Conservation (phyloP, 2,888 invertebrate genomes). For the Notodonta ziczac region DNA sequence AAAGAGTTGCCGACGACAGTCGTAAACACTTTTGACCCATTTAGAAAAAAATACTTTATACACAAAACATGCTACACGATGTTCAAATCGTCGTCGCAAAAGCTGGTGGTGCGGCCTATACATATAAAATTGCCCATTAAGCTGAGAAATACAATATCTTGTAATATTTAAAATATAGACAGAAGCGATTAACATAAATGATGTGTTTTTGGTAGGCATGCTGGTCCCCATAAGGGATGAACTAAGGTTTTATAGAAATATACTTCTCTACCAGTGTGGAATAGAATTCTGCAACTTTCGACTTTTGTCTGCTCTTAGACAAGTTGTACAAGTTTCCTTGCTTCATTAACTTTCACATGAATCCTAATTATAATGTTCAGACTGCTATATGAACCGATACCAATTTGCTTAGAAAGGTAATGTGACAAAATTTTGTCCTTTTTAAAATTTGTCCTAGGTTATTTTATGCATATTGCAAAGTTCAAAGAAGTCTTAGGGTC, state of each 20-base stretch:
- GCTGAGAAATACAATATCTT: neutral
- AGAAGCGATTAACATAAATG: neutral
- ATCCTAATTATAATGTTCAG: too few relatives aligned
- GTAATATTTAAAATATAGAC: neutral
- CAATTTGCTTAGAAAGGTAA: too few relatives aligned
- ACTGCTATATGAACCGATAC: too few relatives aligned
- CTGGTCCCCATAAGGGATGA: neutral
- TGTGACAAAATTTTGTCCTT: too few relatives aligned
- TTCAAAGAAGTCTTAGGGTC: conserved; percentile 11
- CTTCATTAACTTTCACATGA: too few relatives aligned
- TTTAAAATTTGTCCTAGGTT: neutral
- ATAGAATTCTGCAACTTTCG: too few relatives aligned
- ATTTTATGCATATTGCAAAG: neutral
- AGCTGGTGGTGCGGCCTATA: conserved; percentile 3
- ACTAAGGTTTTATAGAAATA: too few relatives aligned
- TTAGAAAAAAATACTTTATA: conserved; percentile 25
- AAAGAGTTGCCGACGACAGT: conserved; percentile 33
- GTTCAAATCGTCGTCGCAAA: conserved; percentile 11
- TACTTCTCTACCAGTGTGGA: too few relatives aligned
- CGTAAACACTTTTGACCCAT: conserved; percentile 38
- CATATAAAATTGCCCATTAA: neutral
- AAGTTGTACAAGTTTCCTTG: too few relatives aligned
- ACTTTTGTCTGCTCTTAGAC: too few relatives aligned
- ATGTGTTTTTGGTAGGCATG: neutral
- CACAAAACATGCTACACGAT: conserved; percentile 5